Percentiles rank a stretch among this genome's conserved stretches.
These are phyloP conservation scores for Psephotus haematonotus DNA, from an alignment of 2,113 vertebrate genomes.

Conservation along the genomic window DNA sequence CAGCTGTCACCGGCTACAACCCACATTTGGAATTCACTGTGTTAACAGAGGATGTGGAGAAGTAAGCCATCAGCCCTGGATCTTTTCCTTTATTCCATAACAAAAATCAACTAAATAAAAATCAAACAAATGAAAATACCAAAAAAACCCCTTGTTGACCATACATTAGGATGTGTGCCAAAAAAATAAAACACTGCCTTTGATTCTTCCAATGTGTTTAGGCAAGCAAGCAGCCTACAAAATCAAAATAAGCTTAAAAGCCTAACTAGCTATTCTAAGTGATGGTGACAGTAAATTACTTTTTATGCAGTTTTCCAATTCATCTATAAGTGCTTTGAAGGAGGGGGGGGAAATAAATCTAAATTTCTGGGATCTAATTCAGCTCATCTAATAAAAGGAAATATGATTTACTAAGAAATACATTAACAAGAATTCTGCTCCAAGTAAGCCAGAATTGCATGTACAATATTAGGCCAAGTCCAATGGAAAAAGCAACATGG, in stretches of 20 bases:
- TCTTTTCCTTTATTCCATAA: background rate
- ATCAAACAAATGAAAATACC: background rate
- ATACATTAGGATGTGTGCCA: background rate
- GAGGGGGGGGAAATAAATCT: background rate
- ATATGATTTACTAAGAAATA: background rate
- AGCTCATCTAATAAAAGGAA: constrained; percentile 29
- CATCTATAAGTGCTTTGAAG: constrained; percentile 17
- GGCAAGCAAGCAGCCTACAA: constrained; percentile 25
- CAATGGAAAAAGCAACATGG: background rate
- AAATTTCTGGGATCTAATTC: constrained; percentile 23
- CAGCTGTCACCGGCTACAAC: background rate
- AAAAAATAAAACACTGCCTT: background rate
- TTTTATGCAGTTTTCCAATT: background rate
- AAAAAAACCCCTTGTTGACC: background rate
- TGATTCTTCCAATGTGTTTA: constrained; percentile 66
- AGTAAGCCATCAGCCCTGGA: background rate
- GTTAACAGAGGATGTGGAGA: background rate
- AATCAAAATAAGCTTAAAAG: constrained; percentile 10
- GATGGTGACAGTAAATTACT: constrained; percentile 36
- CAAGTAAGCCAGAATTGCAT: background rate
- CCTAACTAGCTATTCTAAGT: constrained; percentile 66
- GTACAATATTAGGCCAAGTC: background rate
- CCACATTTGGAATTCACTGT: background rate
- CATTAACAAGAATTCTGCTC: background rate
- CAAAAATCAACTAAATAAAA: background rate